These are phyloP conservation scores for Mobula birostris DNA, from an alignment of 2,113 vertebrate species.

Conservation along the genomic window DNA sequence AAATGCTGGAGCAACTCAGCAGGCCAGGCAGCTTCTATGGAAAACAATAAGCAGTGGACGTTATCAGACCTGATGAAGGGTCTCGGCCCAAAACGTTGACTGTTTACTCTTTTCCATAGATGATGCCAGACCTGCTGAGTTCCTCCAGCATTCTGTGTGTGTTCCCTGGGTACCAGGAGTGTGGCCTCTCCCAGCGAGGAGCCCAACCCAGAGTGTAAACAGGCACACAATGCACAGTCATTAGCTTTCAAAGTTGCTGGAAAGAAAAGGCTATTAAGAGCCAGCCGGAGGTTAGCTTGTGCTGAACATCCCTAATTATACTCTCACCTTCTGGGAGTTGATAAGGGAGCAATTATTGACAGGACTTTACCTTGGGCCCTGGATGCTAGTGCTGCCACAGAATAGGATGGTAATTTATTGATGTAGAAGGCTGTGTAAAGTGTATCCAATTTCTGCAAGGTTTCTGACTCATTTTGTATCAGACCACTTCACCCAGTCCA, in stretches of 20 bases:
- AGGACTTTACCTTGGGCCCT: not conserved
- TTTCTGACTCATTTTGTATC: slow-evolving; percentile 80
- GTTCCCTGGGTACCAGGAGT: not conserved
- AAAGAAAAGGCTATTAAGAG: not conserved
- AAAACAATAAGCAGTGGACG: no score
- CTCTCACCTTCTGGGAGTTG: not conserved
- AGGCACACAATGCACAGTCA: not conserved
- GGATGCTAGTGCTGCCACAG: not conserved
- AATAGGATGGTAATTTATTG: slow-evolving; percentile 66
- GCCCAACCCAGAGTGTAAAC: not conserved
- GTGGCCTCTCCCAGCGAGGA: not conserved
- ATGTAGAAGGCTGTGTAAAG: slow-evolving; percentile 73
- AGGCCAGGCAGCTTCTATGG: no score
- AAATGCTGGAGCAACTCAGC: no score
- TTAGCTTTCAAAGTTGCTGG: not conserved
- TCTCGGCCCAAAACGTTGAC: no score
- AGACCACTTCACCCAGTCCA: slow-evolving; percentile 63
- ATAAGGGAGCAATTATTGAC: not conserved
- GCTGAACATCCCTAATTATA: slow-evolving; percentile 12
- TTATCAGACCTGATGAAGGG: no score
- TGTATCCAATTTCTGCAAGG: slow-evolving; percentile 77
- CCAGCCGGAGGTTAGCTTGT: not conserved
- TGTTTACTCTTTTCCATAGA: no score
- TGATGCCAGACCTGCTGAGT: no score
- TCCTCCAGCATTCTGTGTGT: no score